Base-by-base conservation (phyloP, 37 sponge, comb jelly and placozoan species). In the Trichoplax adhaerens region DNA sequence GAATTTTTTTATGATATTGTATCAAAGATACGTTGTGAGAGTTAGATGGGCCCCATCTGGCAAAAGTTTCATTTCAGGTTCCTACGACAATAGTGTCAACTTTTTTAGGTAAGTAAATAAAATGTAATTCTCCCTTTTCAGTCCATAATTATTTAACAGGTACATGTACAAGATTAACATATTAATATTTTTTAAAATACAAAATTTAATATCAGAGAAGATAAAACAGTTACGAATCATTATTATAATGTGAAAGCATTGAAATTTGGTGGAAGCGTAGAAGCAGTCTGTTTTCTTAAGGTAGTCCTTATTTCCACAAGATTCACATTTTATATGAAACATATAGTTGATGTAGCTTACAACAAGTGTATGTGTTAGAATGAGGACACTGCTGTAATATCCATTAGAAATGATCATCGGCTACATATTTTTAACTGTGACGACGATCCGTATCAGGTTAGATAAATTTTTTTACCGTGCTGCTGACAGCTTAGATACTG, bases 51-150 rank as follows among this genome's bases (percentile, higher is more conserved):
- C 80, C 10, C 73, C 77, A 53, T 76, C 78, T 52, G 90, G 90
- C 59, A 65, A 62, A 48, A 80, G 58, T 60, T 85, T 88, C 80
- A 75, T 76, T 48, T 79, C 86, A 7, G 83, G 68, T 1, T 88
- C 90, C 6, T 85, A 88, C 74, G 90, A 88, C 52, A 77, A 82
- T 2, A 77, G 81, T 5, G 68, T 82, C 51, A 82, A 80, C 69
- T 57, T 85, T 1, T 88, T 80, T 55, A 79, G 64, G 89, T 82
- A 57, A 68, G 73, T 46, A 48, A 1, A 3, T 2, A 57, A 2
- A n/a, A 53, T 51, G 7, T n/a, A 62, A 53, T 51, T 8, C 53
- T 58, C 62, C 3, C 54, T 4, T 47, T 74, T 54, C 1, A 12
- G 5, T 6, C 1, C 7, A 7, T 29, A 29, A 29, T 29, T 29